Percentiles rank a stretch among this genome's conserved stretches.
Conservation (phyloP, 2,888 invertebrate genomes). For the Hofmannophila pseudospretella region DNA sequence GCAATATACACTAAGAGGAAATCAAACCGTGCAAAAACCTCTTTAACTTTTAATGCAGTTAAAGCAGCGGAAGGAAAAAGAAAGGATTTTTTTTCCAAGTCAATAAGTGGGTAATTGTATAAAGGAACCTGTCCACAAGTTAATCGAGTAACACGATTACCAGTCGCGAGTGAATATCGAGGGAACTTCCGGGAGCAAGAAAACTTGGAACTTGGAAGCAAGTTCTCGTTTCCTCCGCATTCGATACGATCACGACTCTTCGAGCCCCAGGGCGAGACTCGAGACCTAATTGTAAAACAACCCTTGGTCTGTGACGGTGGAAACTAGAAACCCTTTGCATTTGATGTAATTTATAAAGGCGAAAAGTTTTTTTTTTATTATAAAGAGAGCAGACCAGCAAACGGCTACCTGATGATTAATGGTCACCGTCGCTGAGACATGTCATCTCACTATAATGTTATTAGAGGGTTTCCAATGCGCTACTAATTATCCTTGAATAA, state of each 20-base stretch:
- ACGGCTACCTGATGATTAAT: too few relatives aligned
- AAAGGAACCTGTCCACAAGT: constrained; percentile 62
- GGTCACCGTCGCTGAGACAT: too few relatives aligned
- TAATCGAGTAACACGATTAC: constrained; percentile 63
- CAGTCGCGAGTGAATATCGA: constrained; percentile 55
- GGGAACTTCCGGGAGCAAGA: constrained; percentile 32
- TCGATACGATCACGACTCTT: constrained; percentile 13
- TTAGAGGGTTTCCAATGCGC: too few relatives aligned
- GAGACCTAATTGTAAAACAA: not conserved
- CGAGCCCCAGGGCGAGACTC: not conserved
- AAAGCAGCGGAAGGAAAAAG: constrained; percentile 1
- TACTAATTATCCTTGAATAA: too few relatives aligned
- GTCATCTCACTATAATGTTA: too few relatives aligned
- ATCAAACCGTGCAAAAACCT: too few relatives aligned
- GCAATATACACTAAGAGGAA: too few relatives aligned
- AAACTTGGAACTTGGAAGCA: constrained; percentile 32
- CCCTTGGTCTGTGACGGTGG: too few relatives aligned
- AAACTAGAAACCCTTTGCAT: too few relatives aligned
- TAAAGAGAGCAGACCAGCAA: too few relatives aligned
- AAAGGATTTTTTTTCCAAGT: constrained; percentile 21
- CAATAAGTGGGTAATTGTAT: constrained; percentile 61
- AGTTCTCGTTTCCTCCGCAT: constrained; percentile 11
- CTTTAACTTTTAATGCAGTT: constrained; percentile 1
- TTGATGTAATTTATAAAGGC: too few relatives aligned
- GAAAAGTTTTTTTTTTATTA: too few relatives aligned